Percentiles rank a stretch among this genome's conserved stretches.
Evolutionary conservation across 2,797 vertebrate species (phyloP).

Genomic region (Mycteria americana): DNA sequence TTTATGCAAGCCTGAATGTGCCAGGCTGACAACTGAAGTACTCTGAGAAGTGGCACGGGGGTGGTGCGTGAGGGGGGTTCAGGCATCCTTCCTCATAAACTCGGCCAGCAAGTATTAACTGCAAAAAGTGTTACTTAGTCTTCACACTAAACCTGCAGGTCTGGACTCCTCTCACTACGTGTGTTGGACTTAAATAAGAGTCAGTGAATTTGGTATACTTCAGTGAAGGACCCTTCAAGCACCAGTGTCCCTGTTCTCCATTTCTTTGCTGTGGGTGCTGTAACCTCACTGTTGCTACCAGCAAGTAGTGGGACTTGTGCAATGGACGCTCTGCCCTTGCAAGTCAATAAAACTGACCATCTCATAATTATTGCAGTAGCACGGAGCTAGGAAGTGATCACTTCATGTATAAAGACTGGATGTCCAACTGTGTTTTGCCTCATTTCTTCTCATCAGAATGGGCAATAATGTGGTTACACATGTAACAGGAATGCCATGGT

Average conservation of each 20-base stretch:
- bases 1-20: neutral
- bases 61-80: rapidly evolving
- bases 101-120: neutral
- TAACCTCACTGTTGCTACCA: neutral
- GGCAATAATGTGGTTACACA: neutral
- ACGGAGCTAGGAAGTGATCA: neutral
- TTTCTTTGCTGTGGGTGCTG: neutral
- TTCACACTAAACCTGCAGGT: neutral
- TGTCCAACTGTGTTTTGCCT: neutral
- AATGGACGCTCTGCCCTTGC: neutral
- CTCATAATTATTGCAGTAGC: neutral
- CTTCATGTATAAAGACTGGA: neutral
- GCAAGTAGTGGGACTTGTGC: neutral
- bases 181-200: neutral
- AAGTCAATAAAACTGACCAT: neutral
- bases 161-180: neutral
- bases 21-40: neutral
- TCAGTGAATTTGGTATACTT: neutral
- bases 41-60: neutral
- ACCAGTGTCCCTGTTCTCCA: neutral
- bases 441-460: neutral
- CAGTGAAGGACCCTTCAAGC: neutral
- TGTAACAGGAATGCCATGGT: neutral
- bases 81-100: neutral
- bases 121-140: neutral